phyloP scores from a whole-genome alignment of 2,113 vertebrate species.

The Bos javanicus region DNA sequence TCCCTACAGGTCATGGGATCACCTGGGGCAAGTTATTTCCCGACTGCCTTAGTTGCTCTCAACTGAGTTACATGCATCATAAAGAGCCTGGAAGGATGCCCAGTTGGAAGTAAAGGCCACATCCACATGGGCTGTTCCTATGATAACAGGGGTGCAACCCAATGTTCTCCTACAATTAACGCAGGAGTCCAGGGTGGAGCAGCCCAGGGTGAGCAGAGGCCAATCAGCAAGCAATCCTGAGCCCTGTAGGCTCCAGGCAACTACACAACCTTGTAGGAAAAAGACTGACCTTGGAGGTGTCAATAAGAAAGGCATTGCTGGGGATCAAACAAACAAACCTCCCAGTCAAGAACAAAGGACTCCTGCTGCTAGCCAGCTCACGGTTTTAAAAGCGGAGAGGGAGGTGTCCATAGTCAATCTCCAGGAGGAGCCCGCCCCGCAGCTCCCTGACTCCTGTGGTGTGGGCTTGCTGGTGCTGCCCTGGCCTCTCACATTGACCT shows the following conservation, averaged over 20 bases:
- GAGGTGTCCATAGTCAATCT: fast-evolving
- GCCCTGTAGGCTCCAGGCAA: neutral
- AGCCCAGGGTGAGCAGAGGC: neutral
- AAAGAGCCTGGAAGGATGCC: neutral
- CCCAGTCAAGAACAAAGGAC: neutral
- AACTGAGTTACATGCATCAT: neutral
- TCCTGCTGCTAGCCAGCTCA: fast-evolving
- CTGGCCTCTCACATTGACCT: neutral
- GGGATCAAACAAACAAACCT: neutral
- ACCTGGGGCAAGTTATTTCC: fast-evolving
- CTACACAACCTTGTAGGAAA: fast-evolving
- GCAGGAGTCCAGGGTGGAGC: too few relatives aligned
- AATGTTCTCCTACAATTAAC: neutral
- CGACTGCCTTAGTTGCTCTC: neutral
- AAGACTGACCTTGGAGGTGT: neutral
- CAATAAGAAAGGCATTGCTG: neutral
- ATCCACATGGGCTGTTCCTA: neutral
- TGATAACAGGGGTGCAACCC: neutral
- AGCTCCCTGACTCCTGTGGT: neutral
- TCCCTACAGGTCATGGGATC: fast-evolving
- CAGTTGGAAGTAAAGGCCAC: neutral
- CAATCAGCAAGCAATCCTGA: neutral
- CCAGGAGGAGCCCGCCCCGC: neutral
- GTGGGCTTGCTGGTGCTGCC: neutral
- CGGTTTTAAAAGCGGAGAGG: neutral